Conservation (phyloP, 1,140 invertebrate species). For the Phocides pigmalion region DNA sequence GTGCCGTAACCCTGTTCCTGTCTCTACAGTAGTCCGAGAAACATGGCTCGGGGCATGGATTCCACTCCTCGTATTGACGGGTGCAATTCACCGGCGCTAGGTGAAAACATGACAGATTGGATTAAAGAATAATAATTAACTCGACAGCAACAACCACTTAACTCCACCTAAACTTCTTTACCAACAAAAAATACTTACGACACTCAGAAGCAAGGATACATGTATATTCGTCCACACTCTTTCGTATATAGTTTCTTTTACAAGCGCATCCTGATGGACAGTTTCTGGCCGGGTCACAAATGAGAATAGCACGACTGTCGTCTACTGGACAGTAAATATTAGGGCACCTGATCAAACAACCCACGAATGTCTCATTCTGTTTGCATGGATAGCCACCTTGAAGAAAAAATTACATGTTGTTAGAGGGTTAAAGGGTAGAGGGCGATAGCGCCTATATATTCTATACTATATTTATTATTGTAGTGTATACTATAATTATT, state of each 20-base stretch:
- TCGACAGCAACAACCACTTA: no score
- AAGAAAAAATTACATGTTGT: slow-evolving; percentile 33
- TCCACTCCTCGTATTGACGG: slow-evolving; percentile 51
- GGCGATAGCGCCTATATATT: no score
- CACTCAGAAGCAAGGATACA: slow-evolving; percentile 56
- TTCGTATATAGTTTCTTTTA: slow-evolving; percentile 39
- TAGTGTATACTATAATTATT: no score
- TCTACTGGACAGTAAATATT: slow-evolving; percentile 49
- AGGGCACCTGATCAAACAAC: slow-evolving; percentile 51
- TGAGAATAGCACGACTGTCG: slow-evolving; percentile 44
- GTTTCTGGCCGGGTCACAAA: slow-evolving; percentile 41
- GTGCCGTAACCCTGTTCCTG: slow-evolving; percentile 2
- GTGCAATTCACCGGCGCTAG: slow-evolving; percentile 52
- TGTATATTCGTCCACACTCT: slow-evolving; percentile 39
- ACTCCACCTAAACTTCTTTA: no score
- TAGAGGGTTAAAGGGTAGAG: no score
- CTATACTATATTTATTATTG: no score
- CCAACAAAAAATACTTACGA: slow-evolving; percentile 48
- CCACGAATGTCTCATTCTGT: slow-evolving; percentile 48
- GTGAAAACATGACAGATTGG: no score
- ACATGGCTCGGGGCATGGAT: slow-evolving; percentile 40
- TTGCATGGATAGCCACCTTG: slow-evolving; percentile 46
- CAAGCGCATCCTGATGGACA: slow-evolving; percentile 56
- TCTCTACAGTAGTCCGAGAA: slow-evolving; percentile 47
- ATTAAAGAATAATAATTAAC: no score